Percentiles rank a stretch among this genome's conserved stretches.
phyloP scores from a whole-genome alignment of 2,888 invertebrate genomes.

The Eupithecia subfuscata region DNA sequence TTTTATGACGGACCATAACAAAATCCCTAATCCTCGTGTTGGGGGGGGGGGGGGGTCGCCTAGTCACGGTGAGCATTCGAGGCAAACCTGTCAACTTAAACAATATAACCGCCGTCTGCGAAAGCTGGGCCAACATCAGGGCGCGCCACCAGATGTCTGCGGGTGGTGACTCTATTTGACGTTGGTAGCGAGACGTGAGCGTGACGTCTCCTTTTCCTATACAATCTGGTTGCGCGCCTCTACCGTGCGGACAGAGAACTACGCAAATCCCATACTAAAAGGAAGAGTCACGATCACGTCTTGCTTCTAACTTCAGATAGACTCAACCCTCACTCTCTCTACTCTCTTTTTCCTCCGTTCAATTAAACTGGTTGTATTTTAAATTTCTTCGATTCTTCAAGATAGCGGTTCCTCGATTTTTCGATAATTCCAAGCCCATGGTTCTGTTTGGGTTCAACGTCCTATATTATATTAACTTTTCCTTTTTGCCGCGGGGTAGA shows the following conservation, averaged over 20 bases:
- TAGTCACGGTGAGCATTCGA: not conserved
- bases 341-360: not conserved
- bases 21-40: not conserved
- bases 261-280: too few relatives aligned
- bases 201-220: too few relatives aligned
- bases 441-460: not conserved
- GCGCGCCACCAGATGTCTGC: not conserved
- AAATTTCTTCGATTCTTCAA: slow-evolving; percentile 1
- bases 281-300: too few relatives aligned
- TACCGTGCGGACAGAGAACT: too few relatives aligned
- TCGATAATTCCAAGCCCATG: not conserved
- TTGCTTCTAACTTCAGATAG: too few relatives aligned
- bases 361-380: not conserved
- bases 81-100: not conserved
- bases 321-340: too few relatives aligned
- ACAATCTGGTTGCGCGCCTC: too few relatives aligned
- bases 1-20: too few relatives aligned
- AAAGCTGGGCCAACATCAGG: not conserved
- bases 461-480: not conserved
- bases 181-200: too few relatives aligned
- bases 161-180: too few relatives aligned
- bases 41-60: not conserved
- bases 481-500: not conserved
- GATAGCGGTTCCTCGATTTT: not conserved
- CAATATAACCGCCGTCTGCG: not conserved